These are phyloP conservation scores for Sphaeridia pumilis DNA, from an alignment of 2,888 invertebrate species.

Conservation along the genomic window DNA sequence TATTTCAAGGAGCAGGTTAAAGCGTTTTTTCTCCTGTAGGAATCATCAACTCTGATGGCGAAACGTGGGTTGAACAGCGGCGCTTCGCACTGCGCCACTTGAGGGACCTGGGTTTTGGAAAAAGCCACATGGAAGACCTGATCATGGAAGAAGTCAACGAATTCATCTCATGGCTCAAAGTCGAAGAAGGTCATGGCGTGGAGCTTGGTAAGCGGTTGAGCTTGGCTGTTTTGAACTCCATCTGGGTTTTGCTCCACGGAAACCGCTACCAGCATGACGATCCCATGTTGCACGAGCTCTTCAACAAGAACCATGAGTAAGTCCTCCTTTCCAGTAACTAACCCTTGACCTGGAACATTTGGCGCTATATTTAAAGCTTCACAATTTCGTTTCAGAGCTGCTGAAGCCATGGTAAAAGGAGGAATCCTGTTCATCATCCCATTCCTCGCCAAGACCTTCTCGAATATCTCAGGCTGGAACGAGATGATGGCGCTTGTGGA, in stretches of 20 bases:
- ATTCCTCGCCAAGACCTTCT: neutral
- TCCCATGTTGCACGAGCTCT: neutral
- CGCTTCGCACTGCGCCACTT: neutral
- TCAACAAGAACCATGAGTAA: neutral
- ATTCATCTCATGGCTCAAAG: neutral
- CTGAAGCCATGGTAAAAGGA: neutral
- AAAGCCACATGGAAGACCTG: constrained; percentile 2
- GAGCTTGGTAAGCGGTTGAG: neutral
- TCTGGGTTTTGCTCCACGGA: neutral
- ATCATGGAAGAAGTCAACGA: constrained; percentile 8
- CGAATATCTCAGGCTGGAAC: neutral
- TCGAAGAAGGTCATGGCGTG: neutral
- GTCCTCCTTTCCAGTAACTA: neutral
- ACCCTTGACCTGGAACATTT: neutral
- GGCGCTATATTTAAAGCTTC: neutral
- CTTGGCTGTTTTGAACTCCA: neutral
- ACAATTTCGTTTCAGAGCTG: neutral
- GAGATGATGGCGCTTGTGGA: neutral
- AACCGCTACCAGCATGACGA: neutral
- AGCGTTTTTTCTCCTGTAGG: too few relatives aligned
- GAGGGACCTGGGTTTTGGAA: constrained; percentile 2
- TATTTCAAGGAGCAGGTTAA: neutral
- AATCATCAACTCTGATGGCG: neutral
- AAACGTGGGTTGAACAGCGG: neutral
- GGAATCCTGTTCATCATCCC: neutral